These are phyloP conservation scores for Liparis tanakae DNA, from an alignment of 2,797 vertebrate species.

Conservation along the genomic window DNA sequence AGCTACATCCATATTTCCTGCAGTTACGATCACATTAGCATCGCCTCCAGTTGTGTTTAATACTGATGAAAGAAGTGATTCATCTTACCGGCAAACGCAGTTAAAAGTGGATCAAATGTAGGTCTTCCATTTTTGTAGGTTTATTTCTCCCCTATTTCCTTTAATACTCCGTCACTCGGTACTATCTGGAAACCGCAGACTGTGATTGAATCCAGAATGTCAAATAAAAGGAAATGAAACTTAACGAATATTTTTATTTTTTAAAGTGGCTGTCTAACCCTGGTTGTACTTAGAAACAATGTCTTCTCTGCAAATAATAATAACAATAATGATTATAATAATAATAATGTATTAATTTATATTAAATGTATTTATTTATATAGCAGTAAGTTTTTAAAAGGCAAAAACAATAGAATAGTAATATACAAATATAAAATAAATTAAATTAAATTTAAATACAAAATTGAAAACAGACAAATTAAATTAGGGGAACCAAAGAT, in stretches of 20 bases:
- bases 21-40: conserved; percentile 23
- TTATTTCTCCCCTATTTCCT: not conserved
- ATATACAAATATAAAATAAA: too few species aligned
- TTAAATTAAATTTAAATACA: too few species aligned
- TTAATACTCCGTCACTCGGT: not conserved
- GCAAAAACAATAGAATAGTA: too few species aligned
- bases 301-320: conserved; percentile 3
- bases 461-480: too few species aligned
- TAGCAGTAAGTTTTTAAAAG: too few species aligned
- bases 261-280: not conserved
- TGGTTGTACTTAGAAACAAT: not conserved
- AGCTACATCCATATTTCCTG: conserved; percentile 20
- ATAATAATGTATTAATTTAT: too few species aligned
- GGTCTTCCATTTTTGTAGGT: not conserved
- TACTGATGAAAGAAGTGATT: conserved; percentile 8
- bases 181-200: conserved; percentile 7
- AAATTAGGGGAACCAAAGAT: too few species aligned
- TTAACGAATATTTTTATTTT: too few species aligned
- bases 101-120: not conserved
- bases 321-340: too few species aligned
- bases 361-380: too few species aligned
- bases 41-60: conserved; percentile 23
- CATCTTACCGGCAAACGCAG: not conserved
- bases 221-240: conserved; percentile 1
- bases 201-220: conserved; percentile 7